These are phyloP conservation scores for Pollachius pollachius DNA, from an alignment of 2,113 vertebrate genomes.

Conservation along the genomic window DNA sequence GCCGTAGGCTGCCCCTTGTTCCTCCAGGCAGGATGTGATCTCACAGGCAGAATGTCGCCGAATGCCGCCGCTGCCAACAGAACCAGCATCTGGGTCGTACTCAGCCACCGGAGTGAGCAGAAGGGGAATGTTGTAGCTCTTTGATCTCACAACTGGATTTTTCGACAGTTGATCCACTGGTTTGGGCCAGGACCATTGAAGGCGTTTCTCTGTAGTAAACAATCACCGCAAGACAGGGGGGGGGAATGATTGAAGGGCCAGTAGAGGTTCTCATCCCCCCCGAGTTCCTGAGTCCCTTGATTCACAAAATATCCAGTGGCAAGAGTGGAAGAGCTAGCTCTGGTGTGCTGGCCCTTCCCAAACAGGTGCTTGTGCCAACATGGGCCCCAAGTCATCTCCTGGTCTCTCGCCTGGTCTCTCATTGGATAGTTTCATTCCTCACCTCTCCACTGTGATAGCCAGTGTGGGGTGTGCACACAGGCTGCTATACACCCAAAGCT, in stretches of 20 bases:
- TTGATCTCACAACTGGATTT: slow-evolving; percentile 91
- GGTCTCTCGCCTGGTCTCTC: too few relatives aligned
- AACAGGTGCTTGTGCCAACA: too few relatives aligned
- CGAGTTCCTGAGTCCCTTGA: too few relatives aligned
- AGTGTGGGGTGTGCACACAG: too few relatives aligned
- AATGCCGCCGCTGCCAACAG: slow-evolving; percentile 75
- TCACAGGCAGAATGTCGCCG: slow-evolving; percentile 92
- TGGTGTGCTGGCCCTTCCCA: too few relatives aligned
- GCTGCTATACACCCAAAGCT: too few relatives aligned
- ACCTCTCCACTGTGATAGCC: too few relatives aligned
- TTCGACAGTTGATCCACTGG: slow-evolving; percentile 79
- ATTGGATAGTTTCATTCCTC: too few relatives aligned
- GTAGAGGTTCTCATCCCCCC: neutral
- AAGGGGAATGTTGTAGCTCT: slow-evolving; percentile 92
- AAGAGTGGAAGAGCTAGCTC: too few relatives aligned
- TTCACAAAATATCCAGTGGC: too few relatives aligned
- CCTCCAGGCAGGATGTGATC: slow-evolving; percentile 87
- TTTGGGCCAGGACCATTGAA: slow-evolving; percentile 82
- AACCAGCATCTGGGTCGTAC: slow-evolving; percentile 84
- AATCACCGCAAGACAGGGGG: slow-evolving; percentile 21
- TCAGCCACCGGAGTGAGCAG: slow-evolving; percentile 92
- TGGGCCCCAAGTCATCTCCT: too few relatives aligned
- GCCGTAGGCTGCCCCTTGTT: slow-evolving; percentile 72
- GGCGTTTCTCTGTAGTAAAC: slow-evolving; percentile 80
- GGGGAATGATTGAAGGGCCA: neutral